These are phyloP conservation scores for Gulo gulo DNA, from an alignment of 2,113 vertebrate species.

Conservation along the genomic window DNA sequence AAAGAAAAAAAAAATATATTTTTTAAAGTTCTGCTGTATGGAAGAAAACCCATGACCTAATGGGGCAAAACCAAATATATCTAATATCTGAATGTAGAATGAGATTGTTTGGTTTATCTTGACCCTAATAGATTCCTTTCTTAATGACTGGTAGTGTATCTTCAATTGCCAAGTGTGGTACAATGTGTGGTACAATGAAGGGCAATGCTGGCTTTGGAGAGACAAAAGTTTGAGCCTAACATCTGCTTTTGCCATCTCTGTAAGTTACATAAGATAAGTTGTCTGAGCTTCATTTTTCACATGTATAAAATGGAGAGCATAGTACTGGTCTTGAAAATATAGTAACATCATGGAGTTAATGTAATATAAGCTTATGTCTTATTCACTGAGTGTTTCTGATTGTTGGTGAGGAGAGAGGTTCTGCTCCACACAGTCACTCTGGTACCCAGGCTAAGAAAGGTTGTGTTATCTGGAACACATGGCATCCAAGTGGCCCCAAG, in stretches of 20 bases:
- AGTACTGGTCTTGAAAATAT: background rate
- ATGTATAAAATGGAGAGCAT: background rate
- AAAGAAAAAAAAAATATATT: conserved; percentile 63
- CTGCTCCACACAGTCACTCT: background rate
- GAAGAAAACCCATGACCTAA: background rate
- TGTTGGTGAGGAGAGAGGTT: background rate
- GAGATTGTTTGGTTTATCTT: background rate
- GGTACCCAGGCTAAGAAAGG: background rate
- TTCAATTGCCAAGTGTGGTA: background rate
- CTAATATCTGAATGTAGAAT: background rate
- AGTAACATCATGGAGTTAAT: background rate
- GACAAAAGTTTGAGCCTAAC: background rate
- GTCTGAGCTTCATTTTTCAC: background rate
- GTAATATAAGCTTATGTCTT: background rate
- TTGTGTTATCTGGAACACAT: background rate
- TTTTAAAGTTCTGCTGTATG: background rate
- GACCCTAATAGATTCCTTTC: background rate
- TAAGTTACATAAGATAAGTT: background rate
- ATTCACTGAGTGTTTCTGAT: background rate
- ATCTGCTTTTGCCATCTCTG: too few relatives aligned
- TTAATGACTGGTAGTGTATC: background rate
- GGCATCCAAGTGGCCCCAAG: background rate
- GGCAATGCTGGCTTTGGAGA: background rate
- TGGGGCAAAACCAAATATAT: background rate
- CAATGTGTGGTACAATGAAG: background rate